Evolutionary conservation across 2,113 vertebrate species (phyloP).

Genomic region (Pungitius pungitius): DNA sequence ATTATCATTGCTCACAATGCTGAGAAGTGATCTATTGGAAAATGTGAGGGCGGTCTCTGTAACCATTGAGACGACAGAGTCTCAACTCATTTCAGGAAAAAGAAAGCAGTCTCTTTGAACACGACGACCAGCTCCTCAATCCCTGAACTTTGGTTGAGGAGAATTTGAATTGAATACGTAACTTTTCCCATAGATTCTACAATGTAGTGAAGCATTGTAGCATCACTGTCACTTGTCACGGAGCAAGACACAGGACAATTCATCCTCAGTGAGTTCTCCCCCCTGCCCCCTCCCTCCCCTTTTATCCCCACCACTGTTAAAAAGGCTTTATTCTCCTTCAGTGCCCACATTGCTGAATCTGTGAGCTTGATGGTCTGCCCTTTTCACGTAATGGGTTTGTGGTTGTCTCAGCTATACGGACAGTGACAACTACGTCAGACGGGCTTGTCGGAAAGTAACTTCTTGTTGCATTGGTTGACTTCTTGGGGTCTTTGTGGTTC

Average conservation of each 20-base stretch:
- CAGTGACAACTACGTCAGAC: slow-evolving; percentile 40
- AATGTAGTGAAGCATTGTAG: slow-evolving; percentile 33
- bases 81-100: neutral
- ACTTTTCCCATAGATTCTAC: slow-evolving; percentile 4
- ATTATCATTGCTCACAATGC: neutral
- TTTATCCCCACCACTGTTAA: slow-evolving; percentile 20
- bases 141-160: neutral
- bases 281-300: neutral
- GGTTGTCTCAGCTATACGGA: slow-evolving; percentile 46
- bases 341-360: slow-evolving; percentile 55
- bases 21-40: neutral
- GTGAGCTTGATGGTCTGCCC: slow-evolving; percentile 54
- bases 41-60: neutral
- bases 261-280: slow-evolving; percentile 42
- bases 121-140: neutral
- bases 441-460: slow-evolving; percentile 12
- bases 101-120: neutral
- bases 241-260: slow-evolving; percentile 48
- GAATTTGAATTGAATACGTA: neutral
- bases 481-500: neutral
- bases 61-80: neutral
- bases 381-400: slow-evolving; percentile 69
- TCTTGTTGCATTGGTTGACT: neutral
- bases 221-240: slow-evolving; percentile 47
- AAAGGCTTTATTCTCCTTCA: slow-evolving; percentile 42